Evolutionary conservation across 2,797 vertebrate species (phyloP).

Genomic region (Crocodylus rhombifer): DNA sequence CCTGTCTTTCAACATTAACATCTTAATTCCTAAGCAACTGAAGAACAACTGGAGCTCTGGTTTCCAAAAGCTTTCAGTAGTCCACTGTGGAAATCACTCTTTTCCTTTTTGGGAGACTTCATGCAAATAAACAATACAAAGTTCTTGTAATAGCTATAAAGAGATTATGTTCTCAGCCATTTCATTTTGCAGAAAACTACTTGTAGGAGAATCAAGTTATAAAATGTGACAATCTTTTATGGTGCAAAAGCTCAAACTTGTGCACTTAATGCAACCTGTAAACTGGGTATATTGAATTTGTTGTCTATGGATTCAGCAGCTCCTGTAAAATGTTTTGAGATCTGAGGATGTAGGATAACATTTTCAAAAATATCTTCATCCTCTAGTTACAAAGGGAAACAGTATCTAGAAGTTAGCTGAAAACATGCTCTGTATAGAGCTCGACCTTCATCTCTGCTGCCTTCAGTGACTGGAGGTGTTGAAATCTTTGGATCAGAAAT

Average conservation of each 20-base stretch:
- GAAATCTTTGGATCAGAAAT: background rate
- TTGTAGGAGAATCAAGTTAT: background rate
- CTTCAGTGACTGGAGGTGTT: background rate
- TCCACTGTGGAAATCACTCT: background rate
- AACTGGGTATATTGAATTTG: background rate
- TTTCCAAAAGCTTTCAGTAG: background rate
- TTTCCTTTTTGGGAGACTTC: background rate
- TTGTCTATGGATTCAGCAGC: background rate
- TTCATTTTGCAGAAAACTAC: background rate
- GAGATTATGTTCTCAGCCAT: background rate
- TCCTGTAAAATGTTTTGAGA: background rate
- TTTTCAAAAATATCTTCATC: background rate
- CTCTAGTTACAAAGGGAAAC: no score
- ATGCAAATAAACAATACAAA: background rate
- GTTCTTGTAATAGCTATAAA: background rate
- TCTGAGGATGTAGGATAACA: background rate
- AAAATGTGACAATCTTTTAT: background rate
- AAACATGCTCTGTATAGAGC: background rate
- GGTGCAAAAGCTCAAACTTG: background rate
- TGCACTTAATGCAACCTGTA: background rate
- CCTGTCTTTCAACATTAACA: background rate
- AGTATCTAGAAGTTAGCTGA: background rate
- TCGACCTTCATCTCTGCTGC: background rate
- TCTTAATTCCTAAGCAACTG: background rate
- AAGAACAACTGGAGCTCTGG: background rate